Base-by-base conservation (phyloP, 2,113 vertebrate genomes). In the Uria aalge region DNA sequence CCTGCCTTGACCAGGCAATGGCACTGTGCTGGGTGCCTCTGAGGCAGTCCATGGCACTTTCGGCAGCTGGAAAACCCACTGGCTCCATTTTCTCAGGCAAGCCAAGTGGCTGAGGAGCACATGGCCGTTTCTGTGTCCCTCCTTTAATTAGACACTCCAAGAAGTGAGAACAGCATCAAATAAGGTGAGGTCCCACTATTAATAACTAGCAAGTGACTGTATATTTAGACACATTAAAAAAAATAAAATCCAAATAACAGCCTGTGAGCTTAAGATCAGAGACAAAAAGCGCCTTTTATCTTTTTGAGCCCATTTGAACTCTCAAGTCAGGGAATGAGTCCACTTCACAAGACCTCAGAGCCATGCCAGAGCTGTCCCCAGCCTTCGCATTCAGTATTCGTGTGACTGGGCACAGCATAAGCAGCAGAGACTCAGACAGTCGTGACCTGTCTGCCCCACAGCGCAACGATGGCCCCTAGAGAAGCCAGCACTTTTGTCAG, bases 61-160 rank as follows among this genome's bases (percentile, higher is more conserved):
- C 2, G 18, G 84, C 8, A 8, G 41, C 90, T 80, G 84, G 71
- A 96, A 96, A 96, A 91, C 12, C 12, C 15, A 29, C 50, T 52
- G 85, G 63, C 72, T 94, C 87, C 79, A 80, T 95, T 94, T 95
- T 90, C 67, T 87, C 90, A 85, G 6, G 48, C 68, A 30, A 60
- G 63, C 40, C 50, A 41, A 90, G 45, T 66, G 75, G 40, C 76
- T 80, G 78, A 95, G 84, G 48, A 59, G 66, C 69, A 77, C 85
- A 38, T 9, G 60, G 48, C 77, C 64, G 60, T 16, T 95, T 41
- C 50, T 85, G n/a, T 9, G n/a, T 83, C 56, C 75, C 18, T 93
- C 45, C 74, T 96, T 95, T 96, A 97, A 96, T 96, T 92, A 97
- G 96, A 53, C 74, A 76, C 90, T 85, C 92, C 38, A 66, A 90